phyloP scores from a whole-genome alignment of 2,113 vertebrate species.

The Carlito syrichta region DNA sequence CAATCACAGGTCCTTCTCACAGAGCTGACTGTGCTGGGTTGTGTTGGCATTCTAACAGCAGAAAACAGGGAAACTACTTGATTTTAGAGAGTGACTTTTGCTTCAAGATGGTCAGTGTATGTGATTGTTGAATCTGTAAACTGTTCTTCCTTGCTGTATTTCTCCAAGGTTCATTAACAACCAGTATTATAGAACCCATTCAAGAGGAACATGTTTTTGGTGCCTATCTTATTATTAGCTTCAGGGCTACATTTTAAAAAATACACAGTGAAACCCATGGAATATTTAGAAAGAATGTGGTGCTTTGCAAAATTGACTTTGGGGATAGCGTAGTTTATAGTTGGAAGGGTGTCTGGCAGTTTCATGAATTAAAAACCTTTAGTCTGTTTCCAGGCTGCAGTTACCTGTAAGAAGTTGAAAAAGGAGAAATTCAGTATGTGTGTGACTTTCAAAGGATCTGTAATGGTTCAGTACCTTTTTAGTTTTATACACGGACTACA shows the following conservation, averaged over 20 bases:
- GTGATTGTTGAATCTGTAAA: background rate
- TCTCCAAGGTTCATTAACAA: conserved; percentile 61
- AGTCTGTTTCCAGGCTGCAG: conserved; percentile 21
- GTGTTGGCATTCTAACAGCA: background rate
- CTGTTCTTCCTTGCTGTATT: conserved; percentile 40
- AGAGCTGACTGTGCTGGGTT: background rate
- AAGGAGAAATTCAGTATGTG: background rate
- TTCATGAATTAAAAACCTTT: conserved; percentile 32
- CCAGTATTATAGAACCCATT: conserved; percentile 39
- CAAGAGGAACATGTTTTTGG: conserved; percentile 57
- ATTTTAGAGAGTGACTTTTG: conserved; percentile 32
- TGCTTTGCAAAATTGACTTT: conserved; percentile 46
- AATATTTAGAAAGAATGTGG: conserved; percentile 55
- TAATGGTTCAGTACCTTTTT: background rate
- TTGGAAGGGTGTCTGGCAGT: background rate
- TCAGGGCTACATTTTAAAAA: conserved; percentile 44
- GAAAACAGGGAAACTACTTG: background rate
- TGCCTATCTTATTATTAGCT: conserved; percentile 63
- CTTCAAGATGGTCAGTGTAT: conserved; percentile 8
- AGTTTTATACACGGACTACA: background rate
- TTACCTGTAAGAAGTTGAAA: conserved; percentile 13
- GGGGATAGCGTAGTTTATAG: conserved; percentile 2
- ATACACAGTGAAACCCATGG: conserved; percentile 49
- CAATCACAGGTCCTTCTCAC: background rate
- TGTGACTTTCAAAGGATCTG: conserved; percentile 34